A percentile compares a stretch with the other conserved stretches of the same genome.
phyloP scores from a whole-genome alignment of 2,888 invertebrate genomes.

The Panopea generosa region DNA sequence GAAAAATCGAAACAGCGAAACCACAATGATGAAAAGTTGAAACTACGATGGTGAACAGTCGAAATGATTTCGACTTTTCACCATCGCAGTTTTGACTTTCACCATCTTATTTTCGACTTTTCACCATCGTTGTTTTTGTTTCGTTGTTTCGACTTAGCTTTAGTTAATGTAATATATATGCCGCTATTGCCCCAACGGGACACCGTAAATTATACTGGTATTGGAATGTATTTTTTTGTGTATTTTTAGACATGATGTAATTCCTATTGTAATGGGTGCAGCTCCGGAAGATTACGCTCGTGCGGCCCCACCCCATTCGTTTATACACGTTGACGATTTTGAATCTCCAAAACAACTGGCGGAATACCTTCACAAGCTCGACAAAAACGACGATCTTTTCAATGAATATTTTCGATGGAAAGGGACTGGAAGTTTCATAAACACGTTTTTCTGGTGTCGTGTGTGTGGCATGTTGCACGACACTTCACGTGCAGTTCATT shows the following conservation, averaged over 20 bases:
- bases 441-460: conserved; percentile 97
- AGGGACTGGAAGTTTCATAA: conserved; percentile 97
- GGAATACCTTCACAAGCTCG: conserved; percentile 93
- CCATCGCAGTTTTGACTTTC: too few species aligned
- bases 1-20: too few species aligned
- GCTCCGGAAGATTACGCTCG: conserved; percentile 95
- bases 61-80: too few species aligned
- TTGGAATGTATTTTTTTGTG: too few species aligned
- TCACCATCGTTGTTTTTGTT: too few species aligned
- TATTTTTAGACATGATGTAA: conserved; percentile 91
- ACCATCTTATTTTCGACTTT: too few species aligned
- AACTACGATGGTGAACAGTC: too few species aligned
- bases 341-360: conserved; percentile 94
- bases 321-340: conserved; percentile 98
- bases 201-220: too few species aligned
- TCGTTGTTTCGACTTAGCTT: too few species aligned
- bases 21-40: too few species aligned
- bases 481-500: conserved; percentile 65
- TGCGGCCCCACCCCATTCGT: conserved; percentile 97
- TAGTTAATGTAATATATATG: too few species aligned
- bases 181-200: too few species aligned
- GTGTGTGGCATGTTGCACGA: conserved; percentile 89
- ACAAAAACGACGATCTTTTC: conserved; percentile 94
- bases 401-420: conserved; percentile 98
- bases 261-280: conserved; percentile 98